These are phyloP conservation scores for Podarcis siculus DNA, from an alignment of 2,797 vertebrate species.

Conservation along the genomic window DNA sequence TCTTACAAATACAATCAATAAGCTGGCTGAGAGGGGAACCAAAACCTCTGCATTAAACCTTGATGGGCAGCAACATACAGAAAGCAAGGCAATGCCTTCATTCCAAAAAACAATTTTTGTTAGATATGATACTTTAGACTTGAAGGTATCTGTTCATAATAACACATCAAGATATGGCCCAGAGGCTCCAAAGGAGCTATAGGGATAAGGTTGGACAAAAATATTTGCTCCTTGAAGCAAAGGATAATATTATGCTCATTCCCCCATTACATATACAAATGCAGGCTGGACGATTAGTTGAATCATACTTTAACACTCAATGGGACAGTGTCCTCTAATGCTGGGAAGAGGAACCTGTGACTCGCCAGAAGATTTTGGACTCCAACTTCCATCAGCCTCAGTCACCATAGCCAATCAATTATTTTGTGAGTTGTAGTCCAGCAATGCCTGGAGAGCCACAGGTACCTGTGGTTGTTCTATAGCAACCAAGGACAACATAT, in stretches of 20 bases:
- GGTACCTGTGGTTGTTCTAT: too few relatives aligned
- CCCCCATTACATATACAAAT: background rate
- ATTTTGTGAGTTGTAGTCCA: too few relatives aligned
- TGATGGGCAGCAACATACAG: background rate
- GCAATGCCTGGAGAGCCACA: too few relatives aligned
- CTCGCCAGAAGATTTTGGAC: too few relatives aligned
- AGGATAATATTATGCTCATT: background rate
- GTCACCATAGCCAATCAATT: too few relatives aligned
- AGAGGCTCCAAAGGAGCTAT: background rate
- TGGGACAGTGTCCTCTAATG: too few relatives aligned
- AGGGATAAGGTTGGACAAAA: background rate
- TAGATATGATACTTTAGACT: background rate
- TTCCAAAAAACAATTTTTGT: background rate
- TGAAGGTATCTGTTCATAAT: background rate
- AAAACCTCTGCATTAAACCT: background rate
- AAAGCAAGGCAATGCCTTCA: background rate
- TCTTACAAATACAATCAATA: accelerated
- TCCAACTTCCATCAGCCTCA: too few relatives aligned
- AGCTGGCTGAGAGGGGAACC: background rate
- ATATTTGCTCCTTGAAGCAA: background rate
- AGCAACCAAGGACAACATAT: too few relatives aligned
- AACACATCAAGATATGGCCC: background rate
- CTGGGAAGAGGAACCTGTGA: too few relatives aligned
- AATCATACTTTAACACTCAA: background rate
- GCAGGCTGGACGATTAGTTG: background rate